Evolutionary conservation across 1,140 invertebrate genomes (phyloP).

Genomic region (Dendroctonus ponderosae): DNA sequence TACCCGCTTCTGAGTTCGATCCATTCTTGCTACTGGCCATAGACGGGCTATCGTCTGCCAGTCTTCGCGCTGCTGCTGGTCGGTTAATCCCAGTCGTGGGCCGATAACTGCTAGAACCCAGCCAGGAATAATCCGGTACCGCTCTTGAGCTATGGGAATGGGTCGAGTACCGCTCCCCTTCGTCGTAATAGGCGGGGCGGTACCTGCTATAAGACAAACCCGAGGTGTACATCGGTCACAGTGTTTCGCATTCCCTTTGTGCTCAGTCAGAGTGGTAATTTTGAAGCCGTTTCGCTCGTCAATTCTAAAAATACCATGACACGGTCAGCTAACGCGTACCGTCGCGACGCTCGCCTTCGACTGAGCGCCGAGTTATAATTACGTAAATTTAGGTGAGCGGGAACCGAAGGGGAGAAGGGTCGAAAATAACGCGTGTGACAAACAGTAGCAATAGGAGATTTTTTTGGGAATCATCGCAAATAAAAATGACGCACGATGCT

Average conservation of each 20-base stretch:
- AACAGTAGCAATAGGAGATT: constrained; percentile 20
- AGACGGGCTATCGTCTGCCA: constrained; percentile 34
- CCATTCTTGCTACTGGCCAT: constrained; percentile 38
- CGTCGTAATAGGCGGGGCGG: constrained; percentile 42
- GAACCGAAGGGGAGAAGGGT: constrained; percentile 26
- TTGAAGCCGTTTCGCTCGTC: constrained; percentile 14
- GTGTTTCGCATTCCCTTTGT: constrained; percentile 34
- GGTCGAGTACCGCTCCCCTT: constrained; percentile 37
- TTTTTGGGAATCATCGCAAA: constrained; percentile 21
- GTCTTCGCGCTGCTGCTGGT: constrained; percentile 13
- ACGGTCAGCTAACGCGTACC: constrained; percentile 24
- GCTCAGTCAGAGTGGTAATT: constrained; percentile 11
- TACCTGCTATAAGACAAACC: constrained; percentile 43
- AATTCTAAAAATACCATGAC: constrained; percentile 32
- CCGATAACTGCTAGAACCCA: constrained; percentile 19
- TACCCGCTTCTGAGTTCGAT: constrained; percentile 47
- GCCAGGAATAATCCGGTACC: constrained; percentile 32
- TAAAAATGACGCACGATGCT: constrained; percentile 28
- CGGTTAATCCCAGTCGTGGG: constrained; percentile 15
- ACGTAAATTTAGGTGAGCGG: constrained; percentile 35
- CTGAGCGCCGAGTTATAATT: constrained; percentile 31
- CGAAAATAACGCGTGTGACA: constrained; percentile 29
- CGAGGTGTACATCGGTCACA: constrained; percentile 42
- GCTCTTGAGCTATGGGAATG: constrained; percentile 15
- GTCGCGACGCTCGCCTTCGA: constrained; percentile 31